These are phyloP conservation scores for Falco naumanni DNA, from an alignment of 2,797 vertebrate genomes.

Conservation along the genomic window DNA sequence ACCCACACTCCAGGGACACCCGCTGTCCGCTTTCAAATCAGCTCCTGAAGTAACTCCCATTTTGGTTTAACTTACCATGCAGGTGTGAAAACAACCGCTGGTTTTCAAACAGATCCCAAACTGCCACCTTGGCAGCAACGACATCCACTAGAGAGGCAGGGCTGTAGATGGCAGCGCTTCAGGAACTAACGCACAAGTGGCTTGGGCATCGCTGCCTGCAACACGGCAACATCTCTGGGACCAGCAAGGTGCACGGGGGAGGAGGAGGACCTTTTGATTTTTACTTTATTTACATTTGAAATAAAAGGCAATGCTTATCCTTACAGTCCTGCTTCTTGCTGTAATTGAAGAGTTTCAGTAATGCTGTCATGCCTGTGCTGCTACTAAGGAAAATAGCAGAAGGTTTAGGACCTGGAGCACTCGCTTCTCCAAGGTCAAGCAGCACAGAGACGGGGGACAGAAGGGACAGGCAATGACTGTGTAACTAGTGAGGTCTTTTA, in stretches of 20 bases:
- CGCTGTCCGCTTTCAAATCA: not conserved
- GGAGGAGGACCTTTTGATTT: not conserved
- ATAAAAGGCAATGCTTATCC: not conserved
- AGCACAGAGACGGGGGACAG: not conserved
- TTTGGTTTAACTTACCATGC: not conserved
- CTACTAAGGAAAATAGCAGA: not conserved
- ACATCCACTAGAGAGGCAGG: not conserved
- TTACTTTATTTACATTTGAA: not conserved
- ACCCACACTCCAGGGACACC: not conserved
- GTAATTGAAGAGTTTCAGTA: not conserved
- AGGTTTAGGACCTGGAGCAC: not conserved
- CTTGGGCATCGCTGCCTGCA: not conserved
- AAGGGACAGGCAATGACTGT: not conserved
- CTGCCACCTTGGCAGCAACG: not conserved
- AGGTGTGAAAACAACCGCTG: not conserved
- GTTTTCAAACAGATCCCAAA: not conserved
- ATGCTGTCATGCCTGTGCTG: too few relatives aligned
- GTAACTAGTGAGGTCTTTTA: not conserved
- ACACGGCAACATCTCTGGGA: not conserved
- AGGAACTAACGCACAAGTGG: fast-evolving
- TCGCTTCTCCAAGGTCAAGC: not conserved
- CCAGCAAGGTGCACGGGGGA: not conserved
- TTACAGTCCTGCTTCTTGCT: not conserved
- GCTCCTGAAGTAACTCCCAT: not conserved
- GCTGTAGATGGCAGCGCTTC: not conserved